These are phyloP conservation scores for Diplodus puntazzo DNA, from an alignment of 2,797 vertebrate species.

Conservation along the genomic window DNA sequence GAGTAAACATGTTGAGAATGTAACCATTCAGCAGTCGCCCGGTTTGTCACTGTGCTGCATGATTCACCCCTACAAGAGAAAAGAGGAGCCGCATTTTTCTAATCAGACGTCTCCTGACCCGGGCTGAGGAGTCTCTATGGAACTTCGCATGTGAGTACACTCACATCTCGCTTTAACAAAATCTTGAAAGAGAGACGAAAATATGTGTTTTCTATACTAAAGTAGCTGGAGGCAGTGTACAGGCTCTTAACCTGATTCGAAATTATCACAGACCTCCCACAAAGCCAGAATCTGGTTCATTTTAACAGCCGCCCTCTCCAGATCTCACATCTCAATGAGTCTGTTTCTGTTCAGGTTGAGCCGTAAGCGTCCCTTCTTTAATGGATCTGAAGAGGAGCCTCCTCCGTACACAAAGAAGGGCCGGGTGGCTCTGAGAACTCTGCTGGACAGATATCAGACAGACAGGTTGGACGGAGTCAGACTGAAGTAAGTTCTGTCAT, in stretches of 20 bases:
- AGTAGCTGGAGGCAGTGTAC: background rate
- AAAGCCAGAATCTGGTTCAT: background rate
- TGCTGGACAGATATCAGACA: constrained; percentile 9
- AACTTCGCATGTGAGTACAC: constrained; percentile 62
- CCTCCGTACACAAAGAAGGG: constrained; percentile 35
- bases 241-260: background rate
- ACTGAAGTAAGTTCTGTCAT: constrained; percentile 36
- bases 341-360: constrained; percentile 53
- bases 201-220: background rate
- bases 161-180: background rate
- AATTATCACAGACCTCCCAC: background rate
- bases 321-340: background rate
- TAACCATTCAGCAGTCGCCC: background rate
- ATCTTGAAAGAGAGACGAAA: background rate
- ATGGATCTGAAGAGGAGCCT: constrained; percentile 17
- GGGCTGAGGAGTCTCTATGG: constrained; percentile 37
- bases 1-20: background rate
- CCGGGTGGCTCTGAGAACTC: constrained; percentile 14
- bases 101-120: background rate
- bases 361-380: constrained; percentile 29
- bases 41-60: background rate
- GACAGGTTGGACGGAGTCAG: background rate
- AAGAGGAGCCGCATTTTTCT: background rate
- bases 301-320: background rate
- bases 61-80: background rate